Conservation (phyloP, 1,140 invertebrate species). For the Campoletis sonorensis region DNA sequence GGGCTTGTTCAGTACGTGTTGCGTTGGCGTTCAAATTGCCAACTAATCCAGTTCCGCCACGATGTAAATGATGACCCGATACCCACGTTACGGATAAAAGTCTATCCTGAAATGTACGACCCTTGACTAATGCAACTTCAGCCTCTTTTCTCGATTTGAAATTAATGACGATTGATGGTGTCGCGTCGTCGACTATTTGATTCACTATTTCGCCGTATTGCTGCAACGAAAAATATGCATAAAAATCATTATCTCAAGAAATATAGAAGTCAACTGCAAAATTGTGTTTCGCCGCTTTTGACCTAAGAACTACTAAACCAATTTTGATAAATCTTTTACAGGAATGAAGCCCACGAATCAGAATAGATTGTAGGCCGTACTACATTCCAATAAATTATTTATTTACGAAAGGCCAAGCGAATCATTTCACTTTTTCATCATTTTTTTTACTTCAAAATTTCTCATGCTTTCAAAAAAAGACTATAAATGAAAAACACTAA, state of each 20-base stretch:
- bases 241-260: not conserved
- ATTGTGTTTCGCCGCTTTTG: no score
- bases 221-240: constrained; percentile 72
- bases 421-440: no score
- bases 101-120: constrained; percentile 82
- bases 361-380: no score
- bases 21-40: constrained; percentile 61
- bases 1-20: constrained; percentile 68
- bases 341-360: no score
- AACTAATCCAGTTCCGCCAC: constrained; percentile 63
- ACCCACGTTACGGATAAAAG: constrained; percentile 75
- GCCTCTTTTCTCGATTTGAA: constrained; percentile 86
- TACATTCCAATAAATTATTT: no score
- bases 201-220: constrained; percentile 85
- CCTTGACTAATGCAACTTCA: constrained; percentile 82
- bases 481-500: no score
- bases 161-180: constrained; percentile 83
- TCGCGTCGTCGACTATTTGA: constrained; percentile 81
- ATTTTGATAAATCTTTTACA: no score
- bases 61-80: constrained; percentile 72
- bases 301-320: no score
- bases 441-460: no score
- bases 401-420: no score
- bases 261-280: no score
- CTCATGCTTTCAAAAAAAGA: no score